These are phyloP conservation scores for Oreochromis niloticus DNA, from an alignment of 2,113 vertebrate genomes.

Conservation along the genomic window DNA sequence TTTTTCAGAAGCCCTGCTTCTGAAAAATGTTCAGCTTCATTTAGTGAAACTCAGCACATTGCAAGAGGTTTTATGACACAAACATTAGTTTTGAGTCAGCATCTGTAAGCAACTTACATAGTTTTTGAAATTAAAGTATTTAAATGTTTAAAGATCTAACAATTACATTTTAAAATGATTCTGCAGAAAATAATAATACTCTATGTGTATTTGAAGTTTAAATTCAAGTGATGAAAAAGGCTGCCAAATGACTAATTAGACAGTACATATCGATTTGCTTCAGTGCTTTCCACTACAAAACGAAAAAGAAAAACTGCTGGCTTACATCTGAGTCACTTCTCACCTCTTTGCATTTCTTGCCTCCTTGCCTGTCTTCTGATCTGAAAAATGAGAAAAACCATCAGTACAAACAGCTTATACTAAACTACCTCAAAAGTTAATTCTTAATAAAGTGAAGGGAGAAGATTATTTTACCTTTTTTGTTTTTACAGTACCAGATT, in stretches of 20 bases:
- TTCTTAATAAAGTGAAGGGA: background rate
- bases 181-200: background rate
- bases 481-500: rapidly evolving
- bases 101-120: background rate
- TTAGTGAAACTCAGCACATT: background rate
- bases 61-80: background rate
- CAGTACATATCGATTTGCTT: background rate
- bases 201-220: rapidly evolving
- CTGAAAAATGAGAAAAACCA: background rate
- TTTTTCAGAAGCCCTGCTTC: background rate
- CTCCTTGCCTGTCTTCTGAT: background rate
- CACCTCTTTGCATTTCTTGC: background rate
- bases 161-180: background rate
- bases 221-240: background rate
- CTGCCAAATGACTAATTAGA: background rate
- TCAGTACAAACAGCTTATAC: background rate
- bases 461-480: background rate
- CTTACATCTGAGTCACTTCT: background rate
- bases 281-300: background rate
- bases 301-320: background rate
- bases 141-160: background rate
- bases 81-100: background rate
- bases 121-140: background rate
- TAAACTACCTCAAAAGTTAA: background rate
- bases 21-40: rapidly evolving